Percentiles rank a stretch among this genome's conserved stretches.
phyloP scores from a whole-genome alignment of 1,140 invertebrate species.

The Drosophila guanche region DNA sequence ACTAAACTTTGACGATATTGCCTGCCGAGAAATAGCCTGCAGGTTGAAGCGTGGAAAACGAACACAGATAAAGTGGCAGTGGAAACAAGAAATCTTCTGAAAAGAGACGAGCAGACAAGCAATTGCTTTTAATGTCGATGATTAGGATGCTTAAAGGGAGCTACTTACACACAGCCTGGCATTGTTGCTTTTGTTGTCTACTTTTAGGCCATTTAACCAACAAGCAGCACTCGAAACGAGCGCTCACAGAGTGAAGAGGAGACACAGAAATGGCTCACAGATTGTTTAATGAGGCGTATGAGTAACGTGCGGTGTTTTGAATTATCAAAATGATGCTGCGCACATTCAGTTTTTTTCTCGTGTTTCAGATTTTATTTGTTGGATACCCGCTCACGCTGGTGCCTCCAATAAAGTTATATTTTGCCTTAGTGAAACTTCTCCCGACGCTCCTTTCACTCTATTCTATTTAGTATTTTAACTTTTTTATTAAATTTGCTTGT shows the following conservation, averaged over 20 bases:
- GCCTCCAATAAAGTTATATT: constrained; percentile 25
- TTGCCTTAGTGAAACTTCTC: constrained; percentile 28
- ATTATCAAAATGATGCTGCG: constrained; percentile 56
- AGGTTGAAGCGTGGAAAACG: constrained; percentile 13
- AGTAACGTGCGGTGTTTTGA: constrained; percentile 53
- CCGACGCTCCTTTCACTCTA: constrained; percentile 10
- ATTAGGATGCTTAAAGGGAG: constrained; percentile 47
- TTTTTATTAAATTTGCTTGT: constrained; percentile 63
- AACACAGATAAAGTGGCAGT: neutral
- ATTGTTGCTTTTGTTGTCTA: constrained; percentile 53
- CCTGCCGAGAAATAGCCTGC: constrained; percentile 15
- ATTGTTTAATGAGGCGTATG: constrained; percentile 65
- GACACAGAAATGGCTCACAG: constrained; percentile 5
- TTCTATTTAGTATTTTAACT: constrained; percentile 61
- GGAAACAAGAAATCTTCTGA: too few species aligned
- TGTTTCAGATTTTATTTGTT: constrained; percentile 22
- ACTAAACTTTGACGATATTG: constrained; percentile 44
- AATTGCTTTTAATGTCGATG: constrained; percentile 63
- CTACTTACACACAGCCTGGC: constrained; percentile 47
- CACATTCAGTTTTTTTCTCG: constrained; percentile 10
- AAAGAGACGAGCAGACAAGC: constrained; percentile 38
- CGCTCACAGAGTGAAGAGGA: too few species aligned
- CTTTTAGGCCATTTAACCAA: constrained; percentile 63
- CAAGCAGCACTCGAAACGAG: constrained; percentile 34
- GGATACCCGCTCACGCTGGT: neutral